phyloP scores from a whole-genome alignment of 23 tunicate genomes.

The Ciona savignyi region DNA sequence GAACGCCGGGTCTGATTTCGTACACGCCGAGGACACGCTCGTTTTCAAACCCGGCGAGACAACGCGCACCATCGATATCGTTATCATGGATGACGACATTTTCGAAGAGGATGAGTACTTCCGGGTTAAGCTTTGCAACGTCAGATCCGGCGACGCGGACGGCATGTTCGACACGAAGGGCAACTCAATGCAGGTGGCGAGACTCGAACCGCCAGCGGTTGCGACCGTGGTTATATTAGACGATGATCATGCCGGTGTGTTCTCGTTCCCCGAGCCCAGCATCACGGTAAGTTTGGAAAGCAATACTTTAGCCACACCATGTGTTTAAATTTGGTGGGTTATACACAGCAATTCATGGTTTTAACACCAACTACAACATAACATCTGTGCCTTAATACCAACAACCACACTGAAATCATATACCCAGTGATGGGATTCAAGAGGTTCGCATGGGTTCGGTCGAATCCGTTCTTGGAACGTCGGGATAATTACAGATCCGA shows the following conservation, averaged over 20 bases:
- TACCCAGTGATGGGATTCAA: no score
- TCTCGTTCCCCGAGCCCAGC: constrained; percentile 49
- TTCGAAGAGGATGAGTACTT: constrained; percentile 98
- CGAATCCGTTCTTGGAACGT: no score
- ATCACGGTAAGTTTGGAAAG: constrained; percentile 72
- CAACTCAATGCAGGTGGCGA: constrained; percentile 24
- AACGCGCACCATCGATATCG: constrained; percentile 30
- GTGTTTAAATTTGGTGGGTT: no score
- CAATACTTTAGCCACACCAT: no score
- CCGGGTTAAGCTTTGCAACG: constrained; percentile 60
- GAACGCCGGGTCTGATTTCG: constrained; percentile 91
- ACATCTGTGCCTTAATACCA: no score
- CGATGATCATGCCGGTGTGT: constrained; percentile 96
- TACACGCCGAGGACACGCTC: constrained; percentile 58
- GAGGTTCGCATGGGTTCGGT: no score
- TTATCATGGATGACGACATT: constrained; percentile 93
- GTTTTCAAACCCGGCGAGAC: constrained; percentile 82
- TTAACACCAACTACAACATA: no score
- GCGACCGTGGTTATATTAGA: constrained; percentile 87
- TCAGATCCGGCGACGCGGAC: constrained; percentile 42
- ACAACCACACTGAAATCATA: no score
- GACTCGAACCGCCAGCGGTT: constrained; percentile 54
- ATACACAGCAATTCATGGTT: no score
- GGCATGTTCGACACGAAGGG: constrained; percentile 38
- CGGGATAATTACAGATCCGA: no score